phyloP scores from a whole-genome alignment of 2,797 vertebrate genomes.

The Champsocephalus esox region DNA sequence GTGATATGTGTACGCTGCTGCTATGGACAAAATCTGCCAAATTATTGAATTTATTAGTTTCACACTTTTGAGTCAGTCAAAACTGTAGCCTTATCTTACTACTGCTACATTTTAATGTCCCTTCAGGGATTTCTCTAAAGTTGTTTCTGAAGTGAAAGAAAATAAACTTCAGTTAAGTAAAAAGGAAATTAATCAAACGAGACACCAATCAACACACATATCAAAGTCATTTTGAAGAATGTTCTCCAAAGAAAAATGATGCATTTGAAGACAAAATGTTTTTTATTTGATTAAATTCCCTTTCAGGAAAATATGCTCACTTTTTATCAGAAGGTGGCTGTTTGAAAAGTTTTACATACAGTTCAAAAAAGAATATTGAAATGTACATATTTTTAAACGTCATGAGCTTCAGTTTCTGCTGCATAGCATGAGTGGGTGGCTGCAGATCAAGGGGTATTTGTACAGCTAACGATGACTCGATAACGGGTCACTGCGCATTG shows the following conservation, averaged over 20 bases:
- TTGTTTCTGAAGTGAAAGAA: not conserved
- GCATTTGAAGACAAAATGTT: slow-evolving; percentile 7
- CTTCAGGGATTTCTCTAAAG: not conserved
- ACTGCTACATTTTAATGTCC: not conserved
- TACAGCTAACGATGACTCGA: slow-evolving; percentile 40
- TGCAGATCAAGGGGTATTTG: slow-evolving; percentile 42
- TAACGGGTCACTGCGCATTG: slow-evolving; percentile 15
- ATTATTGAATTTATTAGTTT: slow-evolving; percentile 2
- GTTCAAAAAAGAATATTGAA: slow-evolving; percentile 10
- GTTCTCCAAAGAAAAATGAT: slow-evolving; percentile 6
- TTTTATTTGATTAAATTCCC: slow-evolving; percentile 10
- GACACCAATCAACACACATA: slow-evolving; percentile 23
- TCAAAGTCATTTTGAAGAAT: slow-evolving; percentile 6
- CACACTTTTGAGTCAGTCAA: not conserved
- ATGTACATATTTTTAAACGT: not conserved
- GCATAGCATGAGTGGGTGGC: slow-evolving; percentile 35
- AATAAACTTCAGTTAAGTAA: not conserved
- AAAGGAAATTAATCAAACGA: not conserved
- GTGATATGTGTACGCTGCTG: not conserved
- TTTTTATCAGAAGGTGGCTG: not conserved
- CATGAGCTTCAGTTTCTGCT: slow-evolving; percentile 1
- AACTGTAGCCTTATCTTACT: not conserved
- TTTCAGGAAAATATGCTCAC: not conserved
- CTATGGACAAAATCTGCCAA: not conserved
- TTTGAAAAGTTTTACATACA: not conserved